Evolutionary conservation across 1,140 invertebrate species (phyloP), one percentile per base, ranked within the genome.

Genomic region (Eriosoma lanigerum): DNA sequence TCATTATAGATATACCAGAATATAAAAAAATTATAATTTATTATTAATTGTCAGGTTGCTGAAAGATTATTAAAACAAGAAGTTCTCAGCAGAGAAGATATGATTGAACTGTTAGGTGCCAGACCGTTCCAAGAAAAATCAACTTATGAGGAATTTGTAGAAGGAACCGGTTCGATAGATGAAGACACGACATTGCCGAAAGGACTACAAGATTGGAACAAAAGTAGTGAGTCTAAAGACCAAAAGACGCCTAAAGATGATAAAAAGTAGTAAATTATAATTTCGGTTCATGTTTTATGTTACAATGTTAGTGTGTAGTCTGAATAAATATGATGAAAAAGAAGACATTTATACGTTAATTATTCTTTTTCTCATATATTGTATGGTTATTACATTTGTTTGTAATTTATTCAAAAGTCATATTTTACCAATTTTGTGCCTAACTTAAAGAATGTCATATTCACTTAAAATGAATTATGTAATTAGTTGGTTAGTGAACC

Each of bases 91-190:
- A 91, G 98, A 81, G 95, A 98, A 46, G 98, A 99, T 84, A 98
- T 99, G 96, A 95, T 99, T 82, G 96, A 99, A 86, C 86, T 99
- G 9, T 87, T 99, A 4, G 98, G 98, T 8, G 88, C 91, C 60
- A 88, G 98, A 83, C 98, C 98, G 0, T 99, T 99, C 90, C 92
- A 93, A 38, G 98, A 99, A 87, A 99, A 99, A 87, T 97, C 97
- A 19, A 99, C 98, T 8, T 99, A 99, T 85, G 98, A 99, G 88
- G 94, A 99, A 85, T 99, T 99, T 87, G 98, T 99, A 1, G 97
- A 97, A 87, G 98, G 97, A 1, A 99, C 98, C 17, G 98, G 98
- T 21, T 98, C 96, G 0, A 92, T 98, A 83, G 97, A 99, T 84
- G 98, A 99, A 86, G 95, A 99, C 84, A 98, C 97, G 0, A 88